Base-by-base conservation (phyloP, 2,113 vertebrate genomes). In the Cromileptes altivelis region DNA sequence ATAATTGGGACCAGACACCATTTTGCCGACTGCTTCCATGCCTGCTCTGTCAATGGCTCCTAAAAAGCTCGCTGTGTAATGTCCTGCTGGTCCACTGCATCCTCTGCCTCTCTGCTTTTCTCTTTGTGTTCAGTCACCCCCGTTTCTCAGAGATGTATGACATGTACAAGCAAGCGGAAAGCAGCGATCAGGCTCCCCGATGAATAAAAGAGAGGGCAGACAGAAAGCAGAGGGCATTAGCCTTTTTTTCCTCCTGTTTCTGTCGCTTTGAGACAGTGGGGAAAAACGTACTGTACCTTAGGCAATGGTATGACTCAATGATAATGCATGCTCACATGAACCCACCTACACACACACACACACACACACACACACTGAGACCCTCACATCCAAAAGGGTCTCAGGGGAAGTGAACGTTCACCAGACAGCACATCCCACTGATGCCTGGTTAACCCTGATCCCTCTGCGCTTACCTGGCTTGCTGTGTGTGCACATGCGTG, bases 361-460 rank as follows among this genome's bases (percentile, higher is more conserved):
- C 88, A 78, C 85, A 84, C 45, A 70, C 30, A 12, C 71, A 63
- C 58, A 37, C 17, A 50, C 7, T 9, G 23, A 74, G 57, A 74
- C 45, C 30, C 37, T 12, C 4, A 6, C 15, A 47, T 57, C 33
- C 6, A 11, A 75, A 61, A 64, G 67, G 52, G 67, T 74, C 86
- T 87, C 93, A 89, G 80, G 85, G 89, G 52, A 84, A 72, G 74
- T 79, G 33, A 37, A 47, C n/a, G 69, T 89, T 90, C 90, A 92
- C 72, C 73, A 85, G 65, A 83, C 77, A 81, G 81, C 57, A 75
- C 83, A 86, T 92, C 79, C 72, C 76, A 84, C 89, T 81, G 84
- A 89, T 82, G 89, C 89, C 90, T 85, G 83, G 82, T 87, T 90
- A 88, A 91, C 82, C 84, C 58, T 63, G 42, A 79, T 84, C 75